Evolutionary conservation across 2,888 invertebrate species (phyloP).

Genomic region (Ophion obscuratus): DNA sequence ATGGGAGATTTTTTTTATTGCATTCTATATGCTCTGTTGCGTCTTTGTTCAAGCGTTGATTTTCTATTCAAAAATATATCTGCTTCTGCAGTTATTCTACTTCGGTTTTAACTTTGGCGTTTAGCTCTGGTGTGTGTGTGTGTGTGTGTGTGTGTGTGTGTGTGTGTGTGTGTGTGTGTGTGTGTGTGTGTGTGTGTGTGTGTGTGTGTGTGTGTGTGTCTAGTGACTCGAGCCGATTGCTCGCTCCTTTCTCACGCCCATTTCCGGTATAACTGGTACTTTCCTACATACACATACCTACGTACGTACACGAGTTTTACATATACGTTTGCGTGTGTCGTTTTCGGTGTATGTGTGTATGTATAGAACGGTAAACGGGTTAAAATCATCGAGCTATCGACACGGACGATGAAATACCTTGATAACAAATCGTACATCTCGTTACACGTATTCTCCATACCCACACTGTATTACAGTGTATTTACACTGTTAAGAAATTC

Average conservation of each 20-base stretch:
- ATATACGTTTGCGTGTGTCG: no score
- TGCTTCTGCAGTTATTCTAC: slow-evolving; percentile 14
- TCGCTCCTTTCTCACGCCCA: slow-evolving; percentile 64
- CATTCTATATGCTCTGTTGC: background rate
- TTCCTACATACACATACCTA: slow-evolving; percentile 8
- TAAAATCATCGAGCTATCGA: slow-evolving; percentile 48
- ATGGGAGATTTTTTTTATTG: background rate
- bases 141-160: no score
- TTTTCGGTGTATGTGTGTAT: background rate
- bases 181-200: no score
- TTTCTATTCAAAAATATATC: background rate
- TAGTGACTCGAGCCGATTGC: slow-evolving; percentile 61
- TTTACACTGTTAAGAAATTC: slow-evolving; percentile 2
- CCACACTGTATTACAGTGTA: background rate
- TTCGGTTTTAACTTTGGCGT: slow-evolving; percentile 15
- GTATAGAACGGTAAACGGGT: slow-evolving; percentile 22
- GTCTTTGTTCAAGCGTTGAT: background rate
- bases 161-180: no score
- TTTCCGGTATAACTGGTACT: slow-evolving; percentile 61
- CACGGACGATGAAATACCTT: slow-evolving; percentile 53
- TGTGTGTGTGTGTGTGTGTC: slow-evolving; percentile 55
- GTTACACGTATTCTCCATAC: slow-evolving; percentile 30
- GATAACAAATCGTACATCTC: slow-evolving; percentile 56
- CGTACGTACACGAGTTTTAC: background rate
- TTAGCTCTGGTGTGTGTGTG: slow-evolving; percentile 40